These are phyloP conservation scores for pig (Sus scrofa) DNA, from an alignment of 2,113 vertebrate species.

Conservation along the genomic window T2T-Sscrofa CM000812.6:39892501-39893000, in stretches of 20 bases:
- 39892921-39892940: not conserved
- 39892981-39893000: not conserved
- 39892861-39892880: not conserved
- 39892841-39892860: not conserved
- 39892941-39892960: not conserved
- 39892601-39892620: not conserved
- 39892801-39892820: not conserved
- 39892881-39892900: not conserved
- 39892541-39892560: not conserved
- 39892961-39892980: not conserved
- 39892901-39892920: not conserved
- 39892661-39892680: not conserved
- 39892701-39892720: not conserved
- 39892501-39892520: not conserved
- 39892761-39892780: not conserved
- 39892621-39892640: not conserved
- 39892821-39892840: conserved; percentile 2
- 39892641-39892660: not conserved
- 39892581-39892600: not conserved
- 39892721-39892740: not conserved
- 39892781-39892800: not conserved
- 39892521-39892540: not conserved
- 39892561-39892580: not conserved
- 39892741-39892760: not conserved
- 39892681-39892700: not conserved